Conservation (phyloP, 2,888 invertebrate species). For the Apodemia zela region DNA sequence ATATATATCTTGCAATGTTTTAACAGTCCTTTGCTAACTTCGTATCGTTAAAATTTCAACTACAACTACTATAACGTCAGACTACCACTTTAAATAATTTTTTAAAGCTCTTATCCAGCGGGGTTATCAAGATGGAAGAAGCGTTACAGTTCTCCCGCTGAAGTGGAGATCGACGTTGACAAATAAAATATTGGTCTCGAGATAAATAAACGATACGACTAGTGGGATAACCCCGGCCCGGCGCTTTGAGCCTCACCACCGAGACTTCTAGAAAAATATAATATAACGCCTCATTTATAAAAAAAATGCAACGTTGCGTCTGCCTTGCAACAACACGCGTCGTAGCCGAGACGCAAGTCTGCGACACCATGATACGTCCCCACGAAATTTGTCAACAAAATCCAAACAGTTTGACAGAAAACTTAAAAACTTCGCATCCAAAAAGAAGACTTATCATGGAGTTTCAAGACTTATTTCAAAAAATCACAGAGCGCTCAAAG, state of each 20-base stretch:
- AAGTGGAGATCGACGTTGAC: slow-evolving; percentile 43
- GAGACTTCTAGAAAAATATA: slow-evolving; percentile 47
- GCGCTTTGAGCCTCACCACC: slow-evolving; percentile 44
- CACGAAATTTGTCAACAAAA: slow-evolving; percentile 28
- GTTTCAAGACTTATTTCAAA: slow-evolving; percentile 34
- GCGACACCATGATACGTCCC: slow-evolving; percentile 26
- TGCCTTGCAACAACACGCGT: slow-evolving; percentile 36
- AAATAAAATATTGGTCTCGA: slow-evolving; percentile 74
- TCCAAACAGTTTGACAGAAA: slow-evolving; percentile 32
- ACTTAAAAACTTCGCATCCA: slow-evolving; percentile 30
- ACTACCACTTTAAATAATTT: slow-evolving; percentile 43
- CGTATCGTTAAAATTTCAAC: slow-evolving; percentile 58
- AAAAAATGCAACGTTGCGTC: slow-evolving; percentile 55
- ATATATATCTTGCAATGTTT: slow-evolving; percentile 70
- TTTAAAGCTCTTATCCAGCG: slow-evolving; percentile 60
- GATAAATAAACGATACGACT: slow-evolving; percentile 72
- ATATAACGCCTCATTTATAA: slow-evolving; percentile 55
- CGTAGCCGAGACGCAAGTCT: slow-evolving; percentile 35
- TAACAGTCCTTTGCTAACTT: slow-evolving; percentile 61
- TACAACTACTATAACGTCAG: slow-evolving; percentile 61
- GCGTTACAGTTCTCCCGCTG: slow-evolving; percentile 40
- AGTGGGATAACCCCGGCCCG: slow-evolving; percentile 51
- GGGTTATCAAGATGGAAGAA: slow-evolving; percentile 36
- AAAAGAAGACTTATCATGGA: slow-evolving; percentile 34
- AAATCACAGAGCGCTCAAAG: slow-evolving; percentile 36